Evolutionary conservation across 92 coral and sea anemone species (phyloP).

Genomic region (Micromussa lordhowensis): DNA sequence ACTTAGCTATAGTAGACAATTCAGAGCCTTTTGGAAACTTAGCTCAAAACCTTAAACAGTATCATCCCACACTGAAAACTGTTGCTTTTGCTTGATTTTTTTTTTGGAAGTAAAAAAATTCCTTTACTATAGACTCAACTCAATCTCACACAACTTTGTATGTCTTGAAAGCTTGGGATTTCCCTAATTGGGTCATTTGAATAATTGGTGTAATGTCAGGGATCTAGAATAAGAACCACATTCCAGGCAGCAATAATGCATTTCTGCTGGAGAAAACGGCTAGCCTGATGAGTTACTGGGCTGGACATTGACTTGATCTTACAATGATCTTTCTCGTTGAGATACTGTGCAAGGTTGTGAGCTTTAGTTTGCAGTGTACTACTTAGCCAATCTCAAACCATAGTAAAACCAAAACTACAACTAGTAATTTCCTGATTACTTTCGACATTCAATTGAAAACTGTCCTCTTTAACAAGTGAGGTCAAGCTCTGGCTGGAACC

Average conservation of each 20-base stretch:
- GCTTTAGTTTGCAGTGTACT: too few relatives aligned
- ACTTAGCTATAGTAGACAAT: neutral
- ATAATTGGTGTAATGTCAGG: neutral
- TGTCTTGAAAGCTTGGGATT: neutral
- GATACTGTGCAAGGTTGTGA: too few relatives aligned
- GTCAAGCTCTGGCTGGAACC: too few relatives aligned
- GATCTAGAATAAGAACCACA: neutral
- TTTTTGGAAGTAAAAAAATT: neutral
- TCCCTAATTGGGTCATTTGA: neutral
- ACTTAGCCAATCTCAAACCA: too few relatives aligned
- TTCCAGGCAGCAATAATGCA: neutral
- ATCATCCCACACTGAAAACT: neutral
- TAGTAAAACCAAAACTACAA: too few relatives aligned
- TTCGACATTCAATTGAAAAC: too few relatives aligned
- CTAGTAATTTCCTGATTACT: too few relatives aligned
- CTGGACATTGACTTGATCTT: too few relatives aligned
- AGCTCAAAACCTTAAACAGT: neutral
- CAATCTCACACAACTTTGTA: neutral
- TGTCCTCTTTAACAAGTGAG: too few relatives aligned
- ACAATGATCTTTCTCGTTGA: too few relatives aligned
- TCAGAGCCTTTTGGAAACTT: neutral
- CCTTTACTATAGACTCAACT: neutral
- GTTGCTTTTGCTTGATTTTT: neutral
- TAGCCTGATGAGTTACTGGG: too few relatives aligned
- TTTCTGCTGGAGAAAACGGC: neutral